Percentiles rank a stretch among this genome's conserved stretches.
phyloP scores from a whole-genome alignment of 2,797 vertebrate genomes.

The Cichlasoma orientale region DNA sequence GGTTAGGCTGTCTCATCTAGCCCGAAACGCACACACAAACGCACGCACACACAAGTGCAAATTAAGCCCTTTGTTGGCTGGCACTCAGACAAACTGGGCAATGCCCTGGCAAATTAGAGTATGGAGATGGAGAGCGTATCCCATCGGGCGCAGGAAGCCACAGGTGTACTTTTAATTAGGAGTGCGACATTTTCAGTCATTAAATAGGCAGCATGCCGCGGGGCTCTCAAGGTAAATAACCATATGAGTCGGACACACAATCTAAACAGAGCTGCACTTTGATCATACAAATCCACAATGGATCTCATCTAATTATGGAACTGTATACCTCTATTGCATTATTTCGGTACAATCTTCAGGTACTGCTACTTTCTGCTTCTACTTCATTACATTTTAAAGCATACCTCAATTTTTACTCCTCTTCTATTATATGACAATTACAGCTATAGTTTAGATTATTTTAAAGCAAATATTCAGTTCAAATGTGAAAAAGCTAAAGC shows the following conservation, averaged over 20 bases:
- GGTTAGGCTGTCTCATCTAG: constrained; percentile 1
- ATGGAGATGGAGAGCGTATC: constrained; percentile 42
- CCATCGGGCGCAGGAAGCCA: constrained; percentile 49
- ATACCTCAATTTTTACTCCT: neutral
- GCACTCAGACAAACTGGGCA: constrained; percentile 50
- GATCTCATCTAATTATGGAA: neutral
- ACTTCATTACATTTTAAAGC: neutral
- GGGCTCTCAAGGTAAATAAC: constrained; percentile 51
- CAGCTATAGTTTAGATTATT: neutral
- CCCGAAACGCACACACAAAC: neutral
- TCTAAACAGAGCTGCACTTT: constrained; percentile 7
- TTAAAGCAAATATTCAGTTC: neutral
- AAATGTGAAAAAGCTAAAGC: neutral
- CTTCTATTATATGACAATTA: neutral
- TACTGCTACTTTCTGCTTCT: neutral
- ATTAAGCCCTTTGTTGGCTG: constrained; percentile 48
- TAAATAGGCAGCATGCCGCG: constrained; percentile 37
- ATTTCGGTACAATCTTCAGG: neutral
- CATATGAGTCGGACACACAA: constrained; percentile 23
- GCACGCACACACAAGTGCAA: constrained; percentile 19
- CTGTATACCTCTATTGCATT: neutral
- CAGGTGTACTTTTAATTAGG: constrained; percentile 74
- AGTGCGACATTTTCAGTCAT: constrained; percentile 60
- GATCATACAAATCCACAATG: constrained; percentile 5
- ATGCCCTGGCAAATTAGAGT: constrained; percentile 52